Evolutionary conservation across 2,113 vertebrate species (phyloP).

Genomic region (Poeciliopsis prolifica): DNA sequence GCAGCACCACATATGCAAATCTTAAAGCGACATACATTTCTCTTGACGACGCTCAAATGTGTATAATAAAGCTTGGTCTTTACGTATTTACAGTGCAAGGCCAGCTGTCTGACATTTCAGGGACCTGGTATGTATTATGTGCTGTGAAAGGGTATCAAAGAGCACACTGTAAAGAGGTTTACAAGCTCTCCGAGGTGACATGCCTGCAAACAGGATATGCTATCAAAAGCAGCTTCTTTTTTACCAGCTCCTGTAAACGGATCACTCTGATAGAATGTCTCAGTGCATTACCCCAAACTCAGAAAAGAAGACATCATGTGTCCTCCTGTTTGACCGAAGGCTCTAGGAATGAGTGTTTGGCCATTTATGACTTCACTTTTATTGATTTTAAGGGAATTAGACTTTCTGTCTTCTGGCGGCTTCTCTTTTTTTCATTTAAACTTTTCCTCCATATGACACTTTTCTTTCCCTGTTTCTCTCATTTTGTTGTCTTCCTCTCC

Average conservation of each 20-base stretch:
- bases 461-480: conserved; percentile 1
- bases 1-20: not conserved
- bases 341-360: conserved; percentile 35
- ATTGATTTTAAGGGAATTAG: conserved; percentile 53
- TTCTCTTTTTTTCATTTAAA: conserved; percentile 23
- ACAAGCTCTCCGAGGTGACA: conserved; percentile 72
- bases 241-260: conserved; percentile 68
- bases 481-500: conserved; percentile 10
- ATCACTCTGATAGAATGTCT: conserved; percentile 60
- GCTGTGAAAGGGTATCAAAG: conserved; percentile 62
- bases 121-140: conserved; percentile 57
- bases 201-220: conserved; percentile 64
- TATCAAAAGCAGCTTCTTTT: conserved; percentile 69
- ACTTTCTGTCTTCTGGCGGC: conserved; percentile 31
- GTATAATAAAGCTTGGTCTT: conserved; percentile 13
- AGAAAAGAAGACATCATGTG: conserved; percentile 46
- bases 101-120: conserved; percentile 58
- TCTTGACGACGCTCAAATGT: not conserved
- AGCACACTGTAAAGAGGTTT: conserved; percentile 59
- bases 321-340: conserved; percentile 43
- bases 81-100: conserved; percentile 33
- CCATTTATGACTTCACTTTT: conserved; percentile 35
- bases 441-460: not conserved
- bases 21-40: not conserved
- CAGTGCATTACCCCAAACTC: conserved; percentile 23